Percentiles rank a stretch among this genome's conserved stretches.
Evolutionary conservation across 1,140 invertebrate genomes (phyloP).

Genomic region (Cydia amplana): DNA sequence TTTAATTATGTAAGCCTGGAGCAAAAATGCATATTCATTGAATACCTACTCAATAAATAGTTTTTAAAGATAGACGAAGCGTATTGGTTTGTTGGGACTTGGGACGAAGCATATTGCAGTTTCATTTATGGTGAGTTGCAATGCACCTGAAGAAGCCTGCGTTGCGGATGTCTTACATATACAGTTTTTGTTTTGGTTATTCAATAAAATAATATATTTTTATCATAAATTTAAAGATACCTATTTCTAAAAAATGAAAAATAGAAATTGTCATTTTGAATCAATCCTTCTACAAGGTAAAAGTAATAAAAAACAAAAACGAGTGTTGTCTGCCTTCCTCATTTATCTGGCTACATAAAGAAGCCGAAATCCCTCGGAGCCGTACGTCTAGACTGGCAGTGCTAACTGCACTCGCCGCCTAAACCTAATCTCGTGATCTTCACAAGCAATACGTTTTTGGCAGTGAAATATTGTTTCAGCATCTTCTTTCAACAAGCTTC

Average conservation of each 20-base stretch:
- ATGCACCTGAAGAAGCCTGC: too few relatives aligned
- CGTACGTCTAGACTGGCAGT: slow-evolving; percentile 4
- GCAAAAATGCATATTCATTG: too few relatives aligned
- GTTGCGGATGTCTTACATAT: too few relatives aligned
- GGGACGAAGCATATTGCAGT: too few relatives aligned
- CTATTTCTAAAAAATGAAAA: neutral
- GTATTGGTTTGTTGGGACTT: too few relatives aligned
- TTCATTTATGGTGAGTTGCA: too few relatives aligned
- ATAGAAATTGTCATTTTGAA: neutral
- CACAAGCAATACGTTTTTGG: neutral
- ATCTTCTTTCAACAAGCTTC: neutral
- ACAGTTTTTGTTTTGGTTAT: too few relatives aligned
- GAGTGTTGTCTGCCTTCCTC: slow-evolving; percentile 22
- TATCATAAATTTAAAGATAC: too few relatives aligned
- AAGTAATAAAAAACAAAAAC: neutral
- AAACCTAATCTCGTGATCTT: slow-evolving; percentile 21
- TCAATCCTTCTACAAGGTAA: neutral
- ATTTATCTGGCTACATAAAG: slow-evolving; percentile 4
- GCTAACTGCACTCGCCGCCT: slow-evolving; percentile 21
- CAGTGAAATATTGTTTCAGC: neutral
- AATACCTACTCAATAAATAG: too few relatives aligned
- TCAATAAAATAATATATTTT: too few relatives aligned
- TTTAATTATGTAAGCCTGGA: too few relatives aligned
- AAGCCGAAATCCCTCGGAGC: slow-evolving; percentile 21
- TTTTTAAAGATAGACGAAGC: too few relatives aligned